phyloP scores from a whole-genome alignment of 2,888 invertebrate genomes.

The Mongoloraphidia duomilia region DNA sequence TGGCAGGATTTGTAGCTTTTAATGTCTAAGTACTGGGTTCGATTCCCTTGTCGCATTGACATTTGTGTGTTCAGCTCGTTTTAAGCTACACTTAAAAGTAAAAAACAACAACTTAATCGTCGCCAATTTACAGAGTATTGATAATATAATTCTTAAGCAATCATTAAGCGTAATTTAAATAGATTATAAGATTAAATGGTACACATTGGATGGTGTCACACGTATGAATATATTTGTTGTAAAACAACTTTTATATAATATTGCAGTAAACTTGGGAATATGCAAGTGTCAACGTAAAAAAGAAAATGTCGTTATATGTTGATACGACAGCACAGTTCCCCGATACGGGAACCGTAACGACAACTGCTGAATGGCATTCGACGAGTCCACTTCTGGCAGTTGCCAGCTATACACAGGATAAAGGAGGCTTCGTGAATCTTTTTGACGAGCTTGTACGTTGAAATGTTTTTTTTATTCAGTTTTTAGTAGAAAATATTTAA shows the following conservation, averaged over 20 bases:
- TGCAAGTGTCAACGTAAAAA: neutral
- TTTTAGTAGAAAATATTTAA: constrained; percentile 7
- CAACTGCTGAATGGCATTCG: constrained; percentile 73
- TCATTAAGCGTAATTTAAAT: too few species aligned
- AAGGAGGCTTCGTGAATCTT: constrained; percentile 76
- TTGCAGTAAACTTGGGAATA: neutral
- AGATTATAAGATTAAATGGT: too few species aligned
- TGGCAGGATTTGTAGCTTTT: too few species aligned
- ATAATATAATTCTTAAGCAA: too few species aligned
- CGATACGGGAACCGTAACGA: constrained; percentile 61
- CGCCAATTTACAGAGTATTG: too few species aligned
- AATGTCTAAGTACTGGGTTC: too few species aligned
- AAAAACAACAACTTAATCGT: too few species aligned
- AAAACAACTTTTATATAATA: neutral
- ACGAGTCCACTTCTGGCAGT: constrained; percentile 69
- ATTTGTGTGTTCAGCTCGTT: too few species aligned
- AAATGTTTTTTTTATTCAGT: constrained; percentile 5
- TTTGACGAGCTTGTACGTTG: constrained; percentile 68
- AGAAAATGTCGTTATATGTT: constrained; percentile 64
- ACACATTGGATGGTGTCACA: too few species aligned
- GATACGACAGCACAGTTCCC: constrained; percentile 69
- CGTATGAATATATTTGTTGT: too few species aligned
- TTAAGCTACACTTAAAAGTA: too few species aligned
- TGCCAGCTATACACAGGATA: constrained; percentile 74
- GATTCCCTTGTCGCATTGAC: too few species aligned